Evolutionary conservation across 2,113 vertebrate genomes (phyloP).

Genomic region (Odontophorus gujanensis): DNA sequence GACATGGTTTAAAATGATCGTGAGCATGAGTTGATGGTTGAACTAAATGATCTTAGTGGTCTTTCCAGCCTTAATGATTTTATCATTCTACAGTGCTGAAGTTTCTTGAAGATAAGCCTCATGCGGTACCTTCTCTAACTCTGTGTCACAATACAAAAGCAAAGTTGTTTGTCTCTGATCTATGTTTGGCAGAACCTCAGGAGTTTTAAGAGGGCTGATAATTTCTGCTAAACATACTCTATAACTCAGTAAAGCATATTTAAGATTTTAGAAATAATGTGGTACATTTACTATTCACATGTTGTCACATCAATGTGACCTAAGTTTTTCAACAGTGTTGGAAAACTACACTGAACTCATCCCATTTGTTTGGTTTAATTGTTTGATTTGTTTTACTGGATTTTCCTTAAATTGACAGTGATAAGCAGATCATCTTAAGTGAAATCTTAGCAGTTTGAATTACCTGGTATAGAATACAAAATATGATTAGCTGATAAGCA

Average conservation of each 20-base stretch:
- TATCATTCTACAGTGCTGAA: neutral
- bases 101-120: neutral
- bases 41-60: no score
- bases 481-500: neutral
- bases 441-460: neutral
- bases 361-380: neutral
- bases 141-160: neutral
- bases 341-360: neutral
- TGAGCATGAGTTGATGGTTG: no score
- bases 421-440: neutral
- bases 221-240: neutral
- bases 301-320: neutral
- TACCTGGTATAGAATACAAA: neutral
- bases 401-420: neutral
- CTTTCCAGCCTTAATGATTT: no score
- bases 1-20: no score
- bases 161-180: neutral
- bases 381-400: neutral
- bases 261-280: neutral
- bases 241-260: neutral
- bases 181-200: neutral
- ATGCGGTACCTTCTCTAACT: neutral
- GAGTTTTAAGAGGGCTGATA: neutral
- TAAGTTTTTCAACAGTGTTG: neutral
- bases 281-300: neutral